Base-by-base conservation (phyloP, 2,113 vertebrate species). In the Ictalurus punctatus region DNA sequence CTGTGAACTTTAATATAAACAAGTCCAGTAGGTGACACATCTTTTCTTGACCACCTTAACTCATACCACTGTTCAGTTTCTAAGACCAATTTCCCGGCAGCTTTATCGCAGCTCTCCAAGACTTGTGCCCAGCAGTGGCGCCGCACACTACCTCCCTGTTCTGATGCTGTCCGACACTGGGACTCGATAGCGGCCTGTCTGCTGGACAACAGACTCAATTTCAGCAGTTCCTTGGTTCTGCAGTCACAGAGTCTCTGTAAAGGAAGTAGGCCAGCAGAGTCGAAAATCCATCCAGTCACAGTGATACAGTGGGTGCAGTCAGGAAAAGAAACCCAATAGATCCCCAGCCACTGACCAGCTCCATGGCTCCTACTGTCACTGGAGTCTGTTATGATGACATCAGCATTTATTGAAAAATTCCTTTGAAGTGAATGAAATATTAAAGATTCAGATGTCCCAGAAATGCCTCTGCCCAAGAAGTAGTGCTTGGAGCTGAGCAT, bases 141-240 rank as follows among this genome's bases (percentile, higher is more conserved):
- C 89, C 90, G 16, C 52, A 61, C 5, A 21, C 84, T 63, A 85
- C 81, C 73, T 84, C 59, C 58, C 21, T 79, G 79, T 52, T 67
- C 23, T 27, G 58, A 71, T 65, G 84, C 37, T 88, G 88, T 89
- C 83, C 27, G 86, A 88, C 86, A 65, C 71, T 73, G 78, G 73
- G 88, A 83, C 88, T 92, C 91, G 73, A 89, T 92, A 88, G 87
- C 34, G 63, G 84, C 87, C 91, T 87, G 91, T 90, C 91, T 89
- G 73, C 86, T 85, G 90, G 91, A 89, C 91, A 83, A 58, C 59
- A 76, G 69, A 85, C 90, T 92, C 90, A 52, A 92, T 92, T 89
- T 81, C 58, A 90, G 21, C 86, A 83, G 86, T 37, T 71, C 86
- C 58, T n/a, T 71, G 34, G 61, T 79, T 30, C 83, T 86, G n/a